Conservation (phyloP, 2,888 invertebrate species). For the Sarcophaga rosellei region DNA sequence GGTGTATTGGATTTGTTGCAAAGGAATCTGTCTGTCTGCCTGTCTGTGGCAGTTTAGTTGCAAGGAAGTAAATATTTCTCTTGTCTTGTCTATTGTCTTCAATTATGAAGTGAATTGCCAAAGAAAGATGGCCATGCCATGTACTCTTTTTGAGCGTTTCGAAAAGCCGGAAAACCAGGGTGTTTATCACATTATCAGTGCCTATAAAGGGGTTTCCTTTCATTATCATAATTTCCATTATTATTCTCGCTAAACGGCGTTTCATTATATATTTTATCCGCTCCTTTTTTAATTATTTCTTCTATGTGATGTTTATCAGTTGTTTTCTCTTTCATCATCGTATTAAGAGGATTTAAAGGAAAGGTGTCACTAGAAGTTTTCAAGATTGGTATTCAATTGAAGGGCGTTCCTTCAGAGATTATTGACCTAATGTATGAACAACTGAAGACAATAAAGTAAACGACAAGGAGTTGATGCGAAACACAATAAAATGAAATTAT, state of each 20-base stretch:
- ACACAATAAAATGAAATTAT: too few species aligned
- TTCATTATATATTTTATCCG: not conserved
- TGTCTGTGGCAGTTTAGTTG: conserved; percentile 12
- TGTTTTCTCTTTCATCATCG: conserved; percentile 14
- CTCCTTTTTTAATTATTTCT: conserved; percentile 6
- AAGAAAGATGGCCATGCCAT: not conserved
- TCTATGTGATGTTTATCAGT: not conserved
- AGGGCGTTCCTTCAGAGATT: conserved; percentile 9
- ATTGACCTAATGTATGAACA: conserved; percentile 5
- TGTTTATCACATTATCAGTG: conserved; percentile 49
- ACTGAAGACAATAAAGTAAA: not conserved
- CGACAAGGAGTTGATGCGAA: too few species aligned
- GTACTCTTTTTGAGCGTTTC: not conserved
- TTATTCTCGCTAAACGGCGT: conserved; percentile 6
- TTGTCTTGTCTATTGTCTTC: conserved; percentile 37
- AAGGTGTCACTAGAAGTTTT: not conserved
- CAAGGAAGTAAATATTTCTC: conserved; percentile 52
- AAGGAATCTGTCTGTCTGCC: not conserved
- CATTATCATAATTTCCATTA: conserved; percentile 21
- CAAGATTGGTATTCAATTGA: not conserved
- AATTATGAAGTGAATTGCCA: conserved; percentile 28
- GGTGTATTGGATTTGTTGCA: not conserved
- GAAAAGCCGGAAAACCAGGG: conserved; percentile 34
- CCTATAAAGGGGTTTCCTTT: conserved; percentile 16
- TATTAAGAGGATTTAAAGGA: conserved; percentile 10